Evolutionary conservation across 2,888 invertebrate genomes (phyloP).

Genomic region (Epicampocera succincta): DNA sequence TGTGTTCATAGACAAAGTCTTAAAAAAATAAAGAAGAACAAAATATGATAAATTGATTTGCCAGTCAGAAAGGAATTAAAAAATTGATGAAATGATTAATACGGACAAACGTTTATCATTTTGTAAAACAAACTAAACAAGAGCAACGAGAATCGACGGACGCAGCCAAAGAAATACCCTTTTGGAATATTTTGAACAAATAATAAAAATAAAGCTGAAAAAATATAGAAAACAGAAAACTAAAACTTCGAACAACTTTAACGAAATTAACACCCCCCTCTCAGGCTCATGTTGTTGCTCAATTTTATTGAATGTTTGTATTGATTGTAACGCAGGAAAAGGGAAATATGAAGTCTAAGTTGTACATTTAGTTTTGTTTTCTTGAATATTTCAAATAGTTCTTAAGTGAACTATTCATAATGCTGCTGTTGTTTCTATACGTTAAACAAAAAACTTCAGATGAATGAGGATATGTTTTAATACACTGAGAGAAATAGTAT

Average conservation of each 20-base stretch:
- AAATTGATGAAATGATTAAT: conserved; percentile 81
- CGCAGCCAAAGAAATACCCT: conserved; percentile 36
- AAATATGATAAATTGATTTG: conserved; percentile 68
- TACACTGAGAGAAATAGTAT: conserved; percentile 30
- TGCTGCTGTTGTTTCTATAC: conserved; percentile 51
- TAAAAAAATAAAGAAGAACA: conserved; percentile 33
- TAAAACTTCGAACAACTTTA: conserved; percentile 52
- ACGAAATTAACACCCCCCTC: conserved; percentile 56
- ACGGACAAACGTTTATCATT: conserved; percentile 74
- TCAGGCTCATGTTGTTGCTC: not conserved
- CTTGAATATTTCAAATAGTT: conserved; percentile 1
- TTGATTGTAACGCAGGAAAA: conserved; percentile 64
- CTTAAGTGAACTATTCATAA: conserved; percentile 49
- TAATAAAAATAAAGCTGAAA: conserved; percentile 42
- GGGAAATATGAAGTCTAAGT: conserved; percentile 45
- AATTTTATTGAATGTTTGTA: conserved; percentile 34
- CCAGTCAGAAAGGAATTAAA: conserved; percentile 77
- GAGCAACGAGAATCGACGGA: conserved; percentile 5
- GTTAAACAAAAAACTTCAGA: conserved; percentile 43
- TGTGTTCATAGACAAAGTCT: conserved; percentile 24
- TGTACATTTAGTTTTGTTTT: conserved; percentile 31
- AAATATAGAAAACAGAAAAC: conserved; percentile 22
- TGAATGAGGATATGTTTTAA: conserved; percentile 8
- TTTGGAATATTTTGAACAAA: not conserved
- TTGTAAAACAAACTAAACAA: conserved; percentile 71